Conservation (phyloP, 2,888 invertebrate species). For the Spatulosminthurus flaviceps region DNA sequence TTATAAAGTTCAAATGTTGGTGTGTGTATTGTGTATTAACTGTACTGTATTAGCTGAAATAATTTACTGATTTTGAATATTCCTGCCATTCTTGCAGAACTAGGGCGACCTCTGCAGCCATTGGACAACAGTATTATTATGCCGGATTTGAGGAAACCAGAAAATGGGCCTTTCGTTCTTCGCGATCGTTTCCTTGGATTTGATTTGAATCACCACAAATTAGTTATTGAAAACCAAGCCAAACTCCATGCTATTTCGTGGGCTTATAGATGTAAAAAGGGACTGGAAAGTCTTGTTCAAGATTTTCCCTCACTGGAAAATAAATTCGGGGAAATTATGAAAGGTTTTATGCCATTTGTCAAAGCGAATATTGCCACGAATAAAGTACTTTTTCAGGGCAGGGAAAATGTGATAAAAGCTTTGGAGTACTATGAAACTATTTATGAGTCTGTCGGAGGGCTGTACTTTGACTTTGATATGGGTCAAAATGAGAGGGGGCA, state of each 20-base stretch:
- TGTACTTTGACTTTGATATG: conserved; percentile 4
- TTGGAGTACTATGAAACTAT: too few species aligned
- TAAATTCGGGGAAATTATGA: neutral
- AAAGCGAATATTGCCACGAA: too few species aligned
- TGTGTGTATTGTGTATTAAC: too few species aligned
- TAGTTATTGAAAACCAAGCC: conserved; percentile 35
- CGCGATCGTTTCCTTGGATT: conserved; percentile 31
- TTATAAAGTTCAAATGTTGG: too few species aligned
- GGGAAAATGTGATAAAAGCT: too few species aligned
- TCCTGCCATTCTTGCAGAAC: neutral
- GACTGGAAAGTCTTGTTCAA: neutral
- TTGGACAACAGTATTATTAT: conserved; percentile 40
- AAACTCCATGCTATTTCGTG: conserved; percentile 26
- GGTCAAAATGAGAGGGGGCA: neutral
- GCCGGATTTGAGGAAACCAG: conserved; percentile 36
- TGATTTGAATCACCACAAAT: conserved; percentile 23
- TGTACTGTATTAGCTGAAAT: too few species aligned
- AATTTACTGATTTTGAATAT: too few species aligned
- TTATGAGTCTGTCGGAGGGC: neutral
- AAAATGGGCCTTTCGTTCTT: neutral
- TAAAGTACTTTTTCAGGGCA: too few species aligned
- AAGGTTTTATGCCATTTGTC: neutral
- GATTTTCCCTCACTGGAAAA: neutral
- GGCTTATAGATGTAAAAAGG: conserved; percentile 31
- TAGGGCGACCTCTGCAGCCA: neutral